Evolutionary conservation across 2,888 invertebrate genomes (phyloP), one percentile per base, ranked within the genome.

Genomic region (Macrophya annulata): DNA sequence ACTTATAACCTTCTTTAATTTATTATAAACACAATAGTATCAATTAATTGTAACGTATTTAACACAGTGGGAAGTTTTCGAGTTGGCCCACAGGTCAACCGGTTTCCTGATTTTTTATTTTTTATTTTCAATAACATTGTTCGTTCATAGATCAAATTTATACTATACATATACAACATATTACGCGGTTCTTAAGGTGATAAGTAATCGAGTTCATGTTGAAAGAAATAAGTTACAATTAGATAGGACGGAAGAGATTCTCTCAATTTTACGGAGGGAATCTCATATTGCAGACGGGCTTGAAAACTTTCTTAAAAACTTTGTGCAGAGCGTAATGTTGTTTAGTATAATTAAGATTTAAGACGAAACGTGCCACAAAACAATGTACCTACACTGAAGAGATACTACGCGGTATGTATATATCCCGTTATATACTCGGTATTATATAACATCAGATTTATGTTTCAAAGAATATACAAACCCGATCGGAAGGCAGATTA

Each of bases 331-430:
- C 25, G 40, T 71, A 71, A 40, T 71, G 71, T 21, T 74, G 21
- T 74, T 45, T 21, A n/a, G 74, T 74, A 74, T 74, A 74, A 45
- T 74, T 74, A 74, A 74, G 74, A 74, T 74, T 74, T 74, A 74
- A 25, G 74, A 45, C 45, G n/a, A 45, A 21, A 21, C 74, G 15
- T 74, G 71, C 71, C 71, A 4, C 37, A 6, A 71, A 71, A 74
- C 45, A 25, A 45, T 45, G 74, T 74, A 74, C n/a, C n/a, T n/a
- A n/a, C n/a, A n/a, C 55, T n/a, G n/a, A 55, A 55, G 55, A 55
- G n/a, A 55, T 51, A 51, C n/a, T 55, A 8, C 55, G 55, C 55
- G n/a, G 55, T 55, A 55, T n/a, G 8, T 55, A n/a, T n/a, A n/a
- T n/a, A n/a, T n/a, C n/a, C n/a, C n/a, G 8, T n/a, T 55, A 55